A percentile compares a stretch with the other conserved stretches of the same genome.
phyloP scores from a whole-genome alignment of 2,797 vertebrate species.

The Ceryle rudis region DNA sequence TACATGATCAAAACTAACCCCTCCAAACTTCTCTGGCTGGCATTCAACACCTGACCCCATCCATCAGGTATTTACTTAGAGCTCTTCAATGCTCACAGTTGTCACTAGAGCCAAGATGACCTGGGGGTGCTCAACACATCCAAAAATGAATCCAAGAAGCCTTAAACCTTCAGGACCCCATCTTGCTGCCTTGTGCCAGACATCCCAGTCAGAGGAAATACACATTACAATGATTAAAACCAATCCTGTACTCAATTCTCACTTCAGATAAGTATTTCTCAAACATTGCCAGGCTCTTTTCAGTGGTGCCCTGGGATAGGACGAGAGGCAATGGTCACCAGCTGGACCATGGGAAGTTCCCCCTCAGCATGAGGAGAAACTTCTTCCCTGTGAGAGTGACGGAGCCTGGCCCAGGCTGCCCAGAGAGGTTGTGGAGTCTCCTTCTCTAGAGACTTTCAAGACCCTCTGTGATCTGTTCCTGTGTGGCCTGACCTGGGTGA shows the following conservation, averaged over 20 bases:
- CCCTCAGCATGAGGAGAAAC: no score
- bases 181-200: not conserved
- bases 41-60: not conserved
- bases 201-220: not conserved
- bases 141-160: not conserved
- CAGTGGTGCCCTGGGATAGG: no score
- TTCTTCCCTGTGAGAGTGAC: no score
- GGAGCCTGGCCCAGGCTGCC: no score
- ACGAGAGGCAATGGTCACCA: no score
- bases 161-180: not conserved
- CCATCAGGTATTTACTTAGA: rapidly evolving
- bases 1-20: not conserved
- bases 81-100: not conserved
- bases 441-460: no score
- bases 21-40: rapidly evolving
- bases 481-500: no score
- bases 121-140: not conserved
- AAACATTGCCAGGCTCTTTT: not conserved
- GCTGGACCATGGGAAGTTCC: no score
- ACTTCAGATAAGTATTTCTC: not conserved
- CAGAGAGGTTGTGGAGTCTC: no score
- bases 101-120: not conserved
- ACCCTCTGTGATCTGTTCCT: no score
- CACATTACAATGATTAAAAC: not conserved
- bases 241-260: not conserved